These are phyloP conservation scores for Ochotona princeps DNA, from an alignment of 2,113 vertebrate species.

Conservation along the genomic window DNA sequence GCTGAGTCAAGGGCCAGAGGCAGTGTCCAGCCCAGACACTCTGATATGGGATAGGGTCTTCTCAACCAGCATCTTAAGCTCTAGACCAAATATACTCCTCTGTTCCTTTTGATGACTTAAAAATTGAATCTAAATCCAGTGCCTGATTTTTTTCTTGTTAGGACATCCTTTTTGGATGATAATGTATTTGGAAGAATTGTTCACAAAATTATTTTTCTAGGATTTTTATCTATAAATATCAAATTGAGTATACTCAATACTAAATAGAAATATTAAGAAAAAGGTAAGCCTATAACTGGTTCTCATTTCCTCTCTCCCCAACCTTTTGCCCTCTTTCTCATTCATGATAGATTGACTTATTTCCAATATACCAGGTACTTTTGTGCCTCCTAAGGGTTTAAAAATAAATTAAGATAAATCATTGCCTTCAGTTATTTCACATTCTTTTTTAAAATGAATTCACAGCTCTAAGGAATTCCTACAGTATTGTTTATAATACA, in stretches of 20 bases:
- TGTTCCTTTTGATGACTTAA: not conserved
- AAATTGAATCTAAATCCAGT: not conserved
- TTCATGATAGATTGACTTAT: not conserved
- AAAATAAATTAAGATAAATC: constrained; percentile 1
- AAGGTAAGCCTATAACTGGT: not conserved
- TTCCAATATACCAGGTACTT: not conserved
- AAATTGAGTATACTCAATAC: not conserved
- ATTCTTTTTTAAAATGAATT: not conserved
- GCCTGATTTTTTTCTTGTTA: not conserved
- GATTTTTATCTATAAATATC: not conserved
- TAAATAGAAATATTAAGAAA: constrained; percentile 1
- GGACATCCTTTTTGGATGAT: not conserved
- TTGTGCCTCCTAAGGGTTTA: not conserved
- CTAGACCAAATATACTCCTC: not conserved
- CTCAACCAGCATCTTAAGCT: too few relatives aligned
- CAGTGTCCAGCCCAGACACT: too few relatives aligned
- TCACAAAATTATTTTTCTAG: constrained; percentile 9
- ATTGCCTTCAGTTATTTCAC: constrained; percentile 5
- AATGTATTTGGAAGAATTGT: not conserved
- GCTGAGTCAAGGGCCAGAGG: too few relatives aligned
- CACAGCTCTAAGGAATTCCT: not conserved
- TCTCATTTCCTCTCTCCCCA: not conserved
- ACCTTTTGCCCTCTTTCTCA: not conserved
- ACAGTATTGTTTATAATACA: not conserved
- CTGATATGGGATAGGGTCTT: too few relatives aligned